Evolutionary conservation across 2,797 vertebrate species (phyloP).

Genomic region (Sciurus carolinensis): DNA sequence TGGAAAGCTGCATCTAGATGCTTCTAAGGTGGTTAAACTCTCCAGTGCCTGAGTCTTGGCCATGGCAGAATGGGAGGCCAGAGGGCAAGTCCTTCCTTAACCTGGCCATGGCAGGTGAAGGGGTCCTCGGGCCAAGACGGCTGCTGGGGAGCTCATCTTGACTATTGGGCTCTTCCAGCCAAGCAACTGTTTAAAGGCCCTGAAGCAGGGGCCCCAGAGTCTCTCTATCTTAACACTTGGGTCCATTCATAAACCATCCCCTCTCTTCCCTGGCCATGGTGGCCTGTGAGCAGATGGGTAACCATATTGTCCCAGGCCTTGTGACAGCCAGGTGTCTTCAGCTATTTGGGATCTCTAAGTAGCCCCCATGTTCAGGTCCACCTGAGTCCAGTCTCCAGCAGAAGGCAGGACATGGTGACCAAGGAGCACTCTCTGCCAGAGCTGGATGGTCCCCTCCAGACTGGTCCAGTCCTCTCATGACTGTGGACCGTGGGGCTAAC

Average conservation of each 20-base stretch:
- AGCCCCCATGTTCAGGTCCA: neutral
- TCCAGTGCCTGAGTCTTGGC: neutral
- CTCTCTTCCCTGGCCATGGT: neutral
- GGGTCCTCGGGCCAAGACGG: neutral
- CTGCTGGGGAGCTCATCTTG: neutral
- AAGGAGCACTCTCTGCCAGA: neutral
- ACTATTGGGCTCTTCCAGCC: neutral
- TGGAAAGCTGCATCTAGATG: neutral
- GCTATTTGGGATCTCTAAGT: no score
- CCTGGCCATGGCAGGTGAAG: neutral
- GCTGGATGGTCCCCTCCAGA: neutral
- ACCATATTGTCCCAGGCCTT: accelerated
- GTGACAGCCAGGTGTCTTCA: neutral
- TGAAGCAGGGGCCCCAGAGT: neutral
- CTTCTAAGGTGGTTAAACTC: neutral
- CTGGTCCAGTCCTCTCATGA: neutral
- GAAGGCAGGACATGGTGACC: neutral
- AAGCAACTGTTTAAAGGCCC: no score
- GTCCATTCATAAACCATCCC: no score
- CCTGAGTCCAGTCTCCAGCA: neutral
- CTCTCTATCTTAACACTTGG: neutral
- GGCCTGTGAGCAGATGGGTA: neutral
- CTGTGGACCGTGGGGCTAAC: neutral
- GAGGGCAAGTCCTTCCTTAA: neutral
- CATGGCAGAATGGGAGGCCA: neutral